Evolutionary conservation across 2,797 vertebrate genomes (phyloP), one percentile per base, ranked within the genome.

Genomic region (Fistularia tabacaria): DNA sequence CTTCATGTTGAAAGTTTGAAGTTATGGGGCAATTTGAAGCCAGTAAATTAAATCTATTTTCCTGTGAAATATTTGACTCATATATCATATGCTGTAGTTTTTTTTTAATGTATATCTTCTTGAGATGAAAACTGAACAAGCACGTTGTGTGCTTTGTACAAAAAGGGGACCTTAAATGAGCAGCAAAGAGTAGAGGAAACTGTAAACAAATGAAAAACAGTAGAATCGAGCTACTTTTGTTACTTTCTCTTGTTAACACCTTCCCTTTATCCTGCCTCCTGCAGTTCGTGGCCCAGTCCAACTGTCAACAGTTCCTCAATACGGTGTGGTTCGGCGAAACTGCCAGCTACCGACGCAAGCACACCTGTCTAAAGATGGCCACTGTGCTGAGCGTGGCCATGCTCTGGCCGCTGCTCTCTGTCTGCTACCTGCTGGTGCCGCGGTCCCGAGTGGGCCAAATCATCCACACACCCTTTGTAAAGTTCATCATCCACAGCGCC

Each of bases 251-350:
- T 40, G 8, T 9, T 52, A 11, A 11, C 25, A 36, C 38, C n/a
- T 8, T 46, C 12, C n/a, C 1, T 37, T 36, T 8, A 9, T 43
- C 7, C 9, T 14, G 15, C 5, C 10, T 39, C 14, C 52, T 51
- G 1, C 82, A 99, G 97, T 99, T 99, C 69, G 97, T 99, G 77
- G 93, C 97, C 48, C 97, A 99, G 83, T 98, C 97, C 64, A 99
- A 99, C 88, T 99, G 97, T 83, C 97, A 99, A 76, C 97, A 99
- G 90, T 99, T 99, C 79, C 93, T 99, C 57, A 99, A 99, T 88
- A 98, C 96, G 0, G 96, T 99, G 56, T 99, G 97, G 97, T 99
- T 98, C 6, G 97, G 97, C 39, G 95, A 98, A 85, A 96, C 95
- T 84, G 95, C 97, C 11, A 96, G 94, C 78, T 99, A 99, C 66